These are phyloP conservation scores for Cyphomyrus plagiostoma DNA, from an alignment of 2,113 vertebrate genomes.

Conservation along the genomic window DNA sequence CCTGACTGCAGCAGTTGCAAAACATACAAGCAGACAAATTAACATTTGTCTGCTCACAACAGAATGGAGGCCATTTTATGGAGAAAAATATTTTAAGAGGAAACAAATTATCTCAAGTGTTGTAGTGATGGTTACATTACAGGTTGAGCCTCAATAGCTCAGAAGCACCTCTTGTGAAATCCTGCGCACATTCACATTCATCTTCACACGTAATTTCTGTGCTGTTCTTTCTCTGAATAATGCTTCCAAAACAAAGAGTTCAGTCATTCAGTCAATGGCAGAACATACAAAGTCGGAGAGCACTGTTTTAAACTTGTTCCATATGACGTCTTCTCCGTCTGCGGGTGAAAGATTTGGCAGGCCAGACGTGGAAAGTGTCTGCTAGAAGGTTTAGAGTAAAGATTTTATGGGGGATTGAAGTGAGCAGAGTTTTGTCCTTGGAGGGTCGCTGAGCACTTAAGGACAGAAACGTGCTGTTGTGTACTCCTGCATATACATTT, in stretches of 20 bases:
- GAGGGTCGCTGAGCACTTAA: background rate
- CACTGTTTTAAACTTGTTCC: background rate
- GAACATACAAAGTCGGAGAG: background rate
- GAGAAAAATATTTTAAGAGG: background rate
- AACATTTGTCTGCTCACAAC: background rate
- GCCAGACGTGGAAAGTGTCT: background rate
- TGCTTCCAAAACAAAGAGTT: background rate
- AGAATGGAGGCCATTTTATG: constrained; percentile 13
- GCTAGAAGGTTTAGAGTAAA: background rate
- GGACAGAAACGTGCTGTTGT: background rate
- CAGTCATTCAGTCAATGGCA: background rate
- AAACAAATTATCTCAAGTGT: background rate
- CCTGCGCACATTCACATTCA: background rate
- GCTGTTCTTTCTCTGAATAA: background rate
- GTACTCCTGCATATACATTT: background rate
- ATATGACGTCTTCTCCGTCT: background rate
- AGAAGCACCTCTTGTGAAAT: background rate
- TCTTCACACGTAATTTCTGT: background rate
- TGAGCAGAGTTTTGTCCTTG: background rate
- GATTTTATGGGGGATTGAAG: background rate
- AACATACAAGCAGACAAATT: background rate
- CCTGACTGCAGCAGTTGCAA: background rate
- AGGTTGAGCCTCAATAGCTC: background rate
- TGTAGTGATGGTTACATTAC: constrained; percentile 3
- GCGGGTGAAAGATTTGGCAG: background rate